These are phyloP conservation scores for Halichondria panicea DNA, from an alignment of 37 sponge, comb jelly and placozoan genomes.

Conservation along the genomic window DNA sequence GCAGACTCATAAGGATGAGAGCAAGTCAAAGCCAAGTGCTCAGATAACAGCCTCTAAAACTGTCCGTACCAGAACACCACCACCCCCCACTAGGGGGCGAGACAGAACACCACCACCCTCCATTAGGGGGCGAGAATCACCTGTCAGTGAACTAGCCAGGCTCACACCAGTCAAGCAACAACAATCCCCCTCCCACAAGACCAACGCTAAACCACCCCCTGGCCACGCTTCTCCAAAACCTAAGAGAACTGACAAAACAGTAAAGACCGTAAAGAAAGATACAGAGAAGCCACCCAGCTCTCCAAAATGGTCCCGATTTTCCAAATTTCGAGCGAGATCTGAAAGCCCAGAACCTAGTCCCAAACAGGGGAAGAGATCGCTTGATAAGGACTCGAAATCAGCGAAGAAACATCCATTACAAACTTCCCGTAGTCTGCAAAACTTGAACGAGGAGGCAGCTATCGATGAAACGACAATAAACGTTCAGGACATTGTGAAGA, in stretches of 20 bases:
- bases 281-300: background rate
- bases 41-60: too few relatives aligned
- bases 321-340: background rate
- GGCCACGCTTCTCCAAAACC: background rate
- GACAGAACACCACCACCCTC: background rate
- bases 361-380: too few relatives aligned
- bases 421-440: too few relatives aligned
- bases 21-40: too few relatives aligned
- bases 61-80: too few relatives aligned
- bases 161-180: background rate
- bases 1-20: too few relatives aligned
- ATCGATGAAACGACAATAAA: too few relatives aligned
- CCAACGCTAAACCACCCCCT: background rate
- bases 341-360: slow-evolving; percentile 21
- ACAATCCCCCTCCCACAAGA: background rate
- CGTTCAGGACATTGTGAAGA: too few relatives aligned
- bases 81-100: too few relatives aligned
- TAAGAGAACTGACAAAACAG: background rate
- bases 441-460: too few relatives aligned
- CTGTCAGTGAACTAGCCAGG: background rate
- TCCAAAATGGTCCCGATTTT: background rate
- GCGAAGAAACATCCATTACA: too few relatives aligned
- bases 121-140: background rate
- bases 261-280: background rate
- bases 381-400: too few relatives aligned